Base-by-base conservation (phyloP, 1,140 invertebrate species). In the Yoshiicerus persimilis region DNA sequence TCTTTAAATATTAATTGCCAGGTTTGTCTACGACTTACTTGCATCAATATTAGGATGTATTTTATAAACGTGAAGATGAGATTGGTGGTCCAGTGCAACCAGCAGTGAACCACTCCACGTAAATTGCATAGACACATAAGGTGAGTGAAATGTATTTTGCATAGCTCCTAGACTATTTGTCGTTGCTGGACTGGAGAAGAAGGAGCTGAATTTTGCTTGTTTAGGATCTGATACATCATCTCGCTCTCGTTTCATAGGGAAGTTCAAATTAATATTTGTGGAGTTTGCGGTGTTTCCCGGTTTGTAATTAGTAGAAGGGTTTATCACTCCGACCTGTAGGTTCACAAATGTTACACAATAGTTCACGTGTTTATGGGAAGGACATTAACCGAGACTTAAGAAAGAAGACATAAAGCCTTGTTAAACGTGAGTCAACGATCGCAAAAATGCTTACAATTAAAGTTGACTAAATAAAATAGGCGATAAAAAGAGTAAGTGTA, bases 91-190 rank as follows among this genome's bases (percentile, higher is more conserved):
- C 36, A 96, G 94, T 5, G 95, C 94, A 41, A 97, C 92, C n/a
- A 96, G 92, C 47, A 96, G 94, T 91, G 95, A 96, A 39, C 96
- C 96, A 84, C 96, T 93, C 94, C 95, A 96, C 0, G 96, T 96
- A 86, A 97, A 93, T 91, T 96, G 95, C 91, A 96, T 95, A 91
- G 94, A 94, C 75, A 94, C 94, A 89, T 95, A 95, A 47, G 64
- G 83, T 20, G 83, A 64, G n/a, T 41, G 20, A 27, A 10, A 32
- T 3, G 34, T 4, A 64, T 34, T 23, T 86, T 27, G 30, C 32
- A 25, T 36, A 66, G 13, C 6, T n/a, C 56, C 56, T 10, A 30
- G 8, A 47, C 11, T 11, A 23, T 38, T 62, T 34, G 75, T 20
- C 38, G 75, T 20, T 34, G 30, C n/a, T 2, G 32, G 9, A 30